Base-by-base conservation (phyloP, 2,113 vertebrate species). In the Lepisosteus oculatus region DNA sequence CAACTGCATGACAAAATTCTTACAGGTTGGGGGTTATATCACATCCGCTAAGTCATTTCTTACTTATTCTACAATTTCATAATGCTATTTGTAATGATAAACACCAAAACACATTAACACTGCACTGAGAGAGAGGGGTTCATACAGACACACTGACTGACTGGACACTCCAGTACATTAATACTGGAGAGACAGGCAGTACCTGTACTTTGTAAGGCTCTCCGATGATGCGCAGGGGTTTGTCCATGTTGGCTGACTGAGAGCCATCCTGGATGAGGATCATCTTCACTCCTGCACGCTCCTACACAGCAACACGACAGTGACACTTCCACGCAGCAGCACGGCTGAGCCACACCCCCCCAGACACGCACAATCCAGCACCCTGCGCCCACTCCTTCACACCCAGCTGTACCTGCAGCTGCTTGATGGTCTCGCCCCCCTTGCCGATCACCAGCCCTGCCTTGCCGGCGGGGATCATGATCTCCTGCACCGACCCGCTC, bases 171-270 rank as follows among this genome's bases (percentile, higher is more conserved):
- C 1, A 5, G 9, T 65, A 29, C 15, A 15, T 8, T 61, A 66
- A 66, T 4, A 0, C 17, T n/a, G 13, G 11, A 7, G 3, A 59
- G 0, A 68, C 4, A 55, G 29, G 2, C 59, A 65, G 59, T 86
- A 96, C 95, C 92, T 97, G 95, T 8, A 97, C 95, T 95, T 97
- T 97, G 79, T 95, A 97, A 7, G 94, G 95, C 45, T 97, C 95
- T 62, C 95, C 95, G 6, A 96, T 96, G 76, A 97, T 96, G 68
- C 95, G 92, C 6, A 97, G 87, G 3, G 95, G 95, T 72, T 97
- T 97, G 77, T 96, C 95, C 68, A 97, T 88, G 9, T 96, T 96
- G 0, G 93, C 92, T 13, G 93, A 93, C 87, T 97, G 95, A 64
- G 94, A 95, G 12, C 92, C 93, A 64, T 97, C 95, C 78, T 97